Conservation (phyloP, 2,888 invertebrate genomes). For the Agrotis puta region DNA sequence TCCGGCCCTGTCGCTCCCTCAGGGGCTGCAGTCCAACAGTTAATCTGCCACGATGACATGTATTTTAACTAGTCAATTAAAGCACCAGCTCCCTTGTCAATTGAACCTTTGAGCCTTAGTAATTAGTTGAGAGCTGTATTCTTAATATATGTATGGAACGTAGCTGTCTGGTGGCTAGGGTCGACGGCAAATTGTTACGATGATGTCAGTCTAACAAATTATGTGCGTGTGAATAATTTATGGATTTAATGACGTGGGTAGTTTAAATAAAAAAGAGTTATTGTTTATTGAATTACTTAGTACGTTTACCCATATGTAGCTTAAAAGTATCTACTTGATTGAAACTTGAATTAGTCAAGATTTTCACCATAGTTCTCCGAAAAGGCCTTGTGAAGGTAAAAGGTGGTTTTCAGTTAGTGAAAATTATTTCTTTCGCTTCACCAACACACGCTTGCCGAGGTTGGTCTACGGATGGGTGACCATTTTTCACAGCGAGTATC, state of each 20-base stretch:
- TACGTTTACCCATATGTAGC: no score
- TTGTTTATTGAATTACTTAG: no score
- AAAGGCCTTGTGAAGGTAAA: no score
- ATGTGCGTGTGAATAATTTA: constrained; percentile 14
- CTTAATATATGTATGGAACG: constrained; percentile 42
- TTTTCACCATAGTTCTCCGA: no score
- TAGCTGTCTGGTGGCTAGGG: constrained; percentile 1
- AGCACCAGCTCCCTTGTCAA: constrained; percentile 36
- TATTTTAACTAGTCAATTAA: constrained; percentile 55
- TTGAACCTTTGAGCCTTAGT: constrained; percentile 39
- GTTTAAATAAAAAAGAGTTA: not conserved
- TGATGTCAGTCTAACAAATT: constrained; percentile 15
- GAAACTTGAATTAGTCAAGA: no score
- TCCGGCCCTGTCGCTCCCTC: not conserved
- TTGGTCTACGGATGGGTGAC: no score
- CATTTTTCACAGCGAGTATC: no score
- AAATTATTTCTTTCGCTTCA: no score
- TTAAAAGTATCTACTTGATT: no score
- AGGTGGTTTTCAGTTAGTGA: no score
- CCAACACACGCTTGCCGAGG: no score
- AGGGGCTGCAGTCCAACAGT: constrained; percentile 6
- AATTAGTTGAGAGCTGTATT: constrained; percentile 36
- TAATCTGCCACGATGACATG: constrained; percentile 34
- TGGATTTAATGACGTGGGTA: not conserved
- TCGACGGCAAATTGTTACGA: constrained; percentile 4